Percentiles rank a stretch among this genome's conserved stretches.
Evolutionary conservation across 2,797 vertebrate species (phyloP).

Genomic region (Hyperoplus lanceolatus): DNA sequence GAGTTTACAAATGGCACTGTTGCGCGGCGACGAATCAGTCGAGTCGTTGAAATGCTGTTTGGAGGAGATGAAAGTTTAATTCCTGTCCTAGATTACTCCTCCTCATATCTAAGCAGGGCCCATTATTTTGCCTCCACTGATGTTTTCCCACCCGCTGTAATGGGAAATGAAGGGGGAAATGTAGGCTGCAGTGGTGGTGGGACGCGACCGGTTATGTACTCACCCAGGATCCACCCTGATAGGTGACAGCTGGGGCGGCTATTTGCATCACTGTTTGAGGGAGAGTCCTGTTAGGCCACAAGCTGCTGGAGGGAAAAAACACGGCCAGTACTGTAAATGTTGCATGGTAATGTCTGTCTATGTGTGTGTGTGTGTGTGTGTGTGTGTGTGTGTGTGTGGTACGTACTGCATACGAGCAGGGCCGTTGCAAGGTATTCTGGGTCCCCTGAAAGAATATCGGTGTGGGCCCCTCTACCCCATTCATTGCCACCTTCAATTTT

Average conservation of each 20-base stretch:
- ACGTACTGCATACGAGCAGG: neutral
- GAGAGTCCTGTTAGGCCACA: conserved; percentile 69
- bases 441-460: too few species aligned
- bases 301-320: conserved; percentile 68
- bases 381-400: conserved; percentile 10
- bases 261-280: conserved; percentile 67
- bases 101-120: conserved; percentile 73
- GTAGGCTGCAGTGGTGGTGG: conserved; percentile 57
- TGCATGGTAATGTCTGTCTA: conserved; percentile 36
- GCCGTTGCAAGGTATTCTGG: too few species aligned
- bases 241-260: conserved; percentile 81
- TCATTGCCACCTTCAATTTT: too few species aligned
- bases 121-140: conserved; percentile 77
- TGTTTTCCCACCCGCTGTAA: conserved; percentile 65
- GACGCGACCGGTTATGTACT: conserved; percentile 75
- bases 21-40: conserved; percentile 77
- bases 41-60: conserved; percentile 82
- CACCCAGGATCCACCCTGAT: conserved; percentile 74
- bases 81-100: conserved; percentile 85
- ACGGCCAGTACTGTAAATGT: conserved; percentile 52
- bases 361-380: conserved; percentile 6
- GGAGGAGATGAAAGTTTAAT: conserved; percentile 87
- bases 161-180: conserved; percentile 79
- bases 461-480: too few species aligned
- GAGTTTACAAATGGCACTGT: conserved; percentile 86